Base-by-base conservation (phyloP, 1,140 invertebrate genomes). In the Drosophila gunungcola region DNA sequence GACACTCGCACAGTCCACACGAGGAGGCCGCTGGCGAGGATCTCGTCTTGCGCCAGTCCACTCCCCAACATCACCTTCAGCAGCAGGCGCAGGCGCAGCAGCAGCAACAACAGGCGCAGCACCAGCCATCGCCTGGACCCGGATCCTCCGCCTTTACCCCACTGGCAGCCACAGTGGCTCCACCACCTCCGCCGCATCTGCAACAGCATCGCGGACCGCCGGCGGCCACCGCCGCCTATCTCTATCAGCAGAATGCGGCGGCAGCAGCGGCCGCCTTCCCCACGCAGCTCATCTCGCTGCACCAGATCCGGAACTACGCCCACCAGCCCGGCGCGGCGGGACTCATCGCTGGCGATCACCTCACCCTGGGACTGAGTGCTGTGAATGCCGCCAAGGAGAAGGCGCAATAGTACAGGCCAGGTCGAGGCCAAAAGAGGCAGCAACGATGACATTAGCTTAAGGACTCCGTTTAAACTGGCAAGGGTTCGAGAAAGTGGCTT, bases 231-330 rank as follows among this genome's bases (percentile, higher is more conserved):
- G 90, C 90, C 13, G 85, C 85, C 16, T 90, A 91, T 54, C 70
- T 90, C 0, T 91, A 91, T 51, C 90, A 90, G 51, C 86, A 91
- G 93, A 91, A 93, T 90, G 80, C 98, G 5, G 95, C 86, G 7
- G 94, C 95, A 11, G 82, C 93, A 73, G 80, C 92, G 69, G 88
- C 91, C 3, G 73, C 73, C 64, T 98, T 98, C 92, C 97, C 98
- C 51, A 98, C 98, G 92, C 98, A 98, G 92, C 94, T 99, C 81
- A 98, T 99, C 86, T 98, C 97, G 72, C 94, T 99, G 56, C 97
- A 99, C 93, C 98, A 99, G 93, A 99, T 99, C 84, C 95, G 98
- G 85, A 99, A 98, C 93, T 99, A 98, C 93, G 97, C 98, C 68
- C 97, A 98, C 92, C 97, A 98, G 92, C 97, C 97, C 5, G 84